Conservation (phyloP, 2,113 vertebrate species). For the Ctenodactylus gundi region DNA sequence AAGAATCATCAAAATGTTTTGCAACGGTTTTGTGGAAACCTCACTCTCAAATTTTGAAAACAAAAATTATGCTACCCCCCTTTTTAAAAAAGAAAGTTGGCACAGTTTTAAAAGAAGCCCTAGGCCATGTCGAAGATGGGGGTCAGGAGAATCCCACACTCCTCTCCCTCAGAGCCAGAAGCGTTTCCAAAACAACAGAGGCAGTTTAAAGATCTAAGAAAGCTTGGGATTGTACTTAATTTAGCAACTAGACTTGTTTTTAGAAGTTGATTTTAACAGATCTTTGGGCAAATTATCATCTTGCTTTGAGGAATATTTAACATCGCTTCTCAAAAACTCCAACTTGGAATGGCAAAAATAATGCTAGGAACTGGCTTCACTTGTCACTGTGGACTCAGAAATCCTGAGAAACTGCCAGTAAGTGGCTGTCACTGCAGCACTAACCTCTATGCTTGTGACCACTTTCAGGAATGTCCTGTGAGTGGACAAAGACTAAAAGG, state of each 20-base stretch:
- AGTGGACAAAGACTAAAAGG: background rate
- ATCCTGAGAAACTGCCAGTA: background rate
- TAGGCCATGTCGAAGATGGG: slow-evolving; percentile 53
- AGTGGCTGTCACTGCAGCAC: background rate
- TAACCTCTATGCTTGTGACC: too few species aligned
- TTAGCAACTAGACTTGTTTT: slow-evolving; percentile 66
- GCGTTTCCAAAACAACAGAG: slow-evolving; percentile 60
- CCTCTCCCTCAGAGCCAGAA: background rate
- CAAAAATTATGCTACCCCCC: slow-evolving; percentile 40
- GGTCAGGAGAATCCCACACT: slow-evolving; percentile 77
- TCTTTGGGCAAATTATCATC: slow-evolving; percentile 49
- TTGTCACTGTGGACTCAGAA: background rate
- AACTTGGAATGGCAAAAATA: background rate
- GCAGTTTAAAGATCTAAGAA: slow-evolving; percentile 44
- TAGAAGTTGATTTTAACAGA: slow-evolving; percentile 44
- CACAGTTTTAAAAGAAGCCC: slow-evolving; percentile 69
- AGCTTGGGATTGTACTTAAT: slow-evolving; percentile 46
- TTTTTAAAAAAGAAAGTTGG: slow-evolving; percentile 74
- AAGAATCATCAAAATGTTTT: slow-evolving; percentile 48
- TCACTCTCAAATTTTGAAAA: slow-evolving; percentile 1
- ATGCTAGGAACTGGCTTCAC: background rate
- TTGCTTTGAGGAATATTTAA: slow-evolving; percentile 42
- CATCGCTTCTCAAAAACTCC: slow-evolving; percentile 26
- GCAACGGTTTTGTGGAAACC: slow-evolving; percentile 41
- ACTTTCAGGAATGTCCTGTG: background rate